These are phyloP conservation scores for Heliothis subflexa DNA, from an alignment of 1,140 invertebrate species.

Conservation along the genomic window DNA sequence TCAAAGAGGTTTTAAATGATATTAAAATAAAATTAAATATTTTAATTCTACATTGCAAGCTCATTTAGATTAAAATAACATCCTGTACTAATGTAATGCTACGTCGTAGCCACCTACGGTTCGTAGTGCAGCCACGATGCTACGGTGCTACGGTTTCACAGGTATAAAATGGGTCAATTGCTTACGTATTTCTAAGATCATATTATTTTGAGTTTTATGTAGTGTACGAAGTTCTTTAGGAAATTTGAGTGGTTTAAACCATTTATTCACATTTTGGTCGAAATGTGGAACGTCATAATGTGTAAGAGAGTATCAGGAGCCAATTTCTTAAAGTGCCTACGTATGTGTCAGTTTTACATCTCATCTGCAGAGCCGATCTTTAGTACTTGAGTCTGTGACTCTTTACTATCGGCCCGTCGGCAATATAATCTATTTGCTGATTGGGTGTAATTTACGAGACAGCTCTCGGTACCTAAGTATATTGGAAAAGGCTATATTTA, in stretches of 20 bases:
- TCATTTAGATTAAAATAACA: conserved; percentile 1
- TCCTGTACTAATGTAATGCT: neutral
- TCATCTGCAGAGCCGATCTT: neutral
- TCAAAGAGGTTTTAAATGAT: no score
- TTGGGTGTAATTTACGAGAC: neutral
- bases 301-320: conserved; percentile 8
- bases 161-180: conserved; percentile 44
- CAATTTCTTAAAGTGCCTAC: conserved; percentile 30
- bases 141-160: conserved; percentile 19
- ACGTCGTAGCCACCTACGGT: conserved; percentile 14
- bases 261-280: conserved; percentile 8
- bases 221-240: conserved; percentile 19
- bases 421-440: neutral
- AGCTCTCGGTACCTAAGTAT: no score
- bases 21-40: no score
- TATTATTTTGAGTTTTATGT: neutral
- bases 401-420: neutral
- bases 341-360: conserved; percentile 20
- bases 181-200: conserved; percentile 35
- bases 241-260: conserved; percentile 32
- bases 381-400: neutral
- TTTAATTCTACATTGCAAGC: neutral
- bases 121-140: neutral
- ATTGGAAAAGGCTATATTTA: no score
- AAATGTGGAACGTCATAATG: neutral